phyloP scores from a whole-genome alignment of 2,113 vertebrate genomes.

The Vireo altiloquus region DNA sequence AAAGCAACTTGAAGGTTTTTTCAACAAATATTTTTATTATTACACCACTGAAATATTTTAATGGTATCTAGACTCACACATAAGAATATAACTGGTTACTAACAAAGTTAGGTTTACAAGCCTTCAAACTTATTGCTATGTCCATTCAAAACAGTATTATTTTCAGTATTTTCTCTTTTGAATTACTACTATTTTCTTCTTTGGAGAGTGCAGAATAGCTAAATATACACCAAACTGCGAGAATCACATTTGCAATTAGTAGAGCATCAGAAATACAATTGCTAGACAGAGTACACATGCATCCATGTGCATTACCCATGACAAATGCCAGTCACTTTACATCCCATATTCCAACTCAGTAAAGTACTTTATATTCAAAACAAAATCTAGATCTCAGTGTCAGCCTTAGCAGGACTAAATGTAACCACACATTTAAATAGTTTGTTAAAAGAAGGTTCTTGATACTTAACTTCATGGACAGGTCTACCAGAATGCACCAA shows the following conservation, averaged over 20 bases:
- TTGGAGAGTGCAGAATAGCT: neutral
- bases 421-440: neutral
- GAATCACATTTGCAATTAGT: neutral
- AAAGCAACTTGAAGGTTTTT: neutral
- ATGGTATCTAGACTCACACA: neutral
- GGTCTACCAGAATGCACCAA: neutral
- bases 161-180: neutral
- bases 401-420: neutral
- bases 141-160: neutral
- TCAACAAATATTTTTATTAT: neutral
- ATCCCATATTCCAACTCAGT: neutral
- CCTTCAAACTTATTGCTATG: neutral
- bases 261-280: neutral
- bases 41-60: neutral
- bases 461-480: neutral
- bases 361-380: neutral
- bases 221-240: neutral
- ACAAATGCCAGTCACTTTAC: neutral
- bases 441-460: neutral
- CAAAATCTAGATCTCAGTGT: neutral
- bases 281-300: neutral
- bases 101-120: neutral
- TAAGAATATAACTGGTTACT: neutral
- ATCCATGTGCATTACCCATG: neutral
- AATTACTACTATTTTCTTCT: neutral